phyloP scores from a whole-genome alignment of 2,113 vertebrate genomes.

The Xenus cinereus region DNA sequence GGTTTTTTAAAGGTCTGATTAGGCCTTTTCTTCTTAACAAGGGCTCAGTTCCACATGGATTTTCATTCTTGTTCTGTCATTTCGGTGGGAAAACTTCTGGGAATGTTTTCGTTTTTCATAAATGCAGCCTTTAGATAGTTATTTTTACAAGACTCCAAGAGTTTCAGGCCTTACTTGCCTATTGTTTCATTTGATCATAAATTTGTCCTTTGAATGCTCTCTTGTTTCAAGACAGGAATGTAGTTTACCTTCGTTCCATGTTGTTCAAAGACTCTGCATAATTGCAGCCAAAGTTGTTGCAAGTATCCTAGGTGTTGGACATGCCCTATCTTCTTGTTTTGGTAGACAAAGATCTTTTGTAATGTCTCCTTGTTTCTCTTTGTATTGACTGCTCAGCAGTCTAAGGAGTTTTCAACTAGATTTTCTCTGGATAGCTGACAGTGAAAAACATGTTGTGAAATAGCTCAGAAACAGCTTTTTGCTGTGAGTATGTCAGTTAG shows the following conservation, averaged over 20 bases:
- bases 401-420: not conserved
- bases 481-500: not conserved
- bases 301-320: not conserved
- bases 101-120: not conserved
- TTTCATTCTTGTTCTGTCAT: not conserved
- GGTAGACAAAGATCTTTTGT: not conserved
- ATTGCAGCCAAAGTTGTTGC: not conserved
- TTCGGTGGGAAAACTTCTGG: not conserved
- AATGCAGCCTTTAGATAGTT: not conserved
- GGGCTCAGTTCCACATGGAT: not conserved
- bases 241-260: not conserved
- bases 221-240: not conserved
- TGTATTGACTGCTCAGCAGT: not conserved
- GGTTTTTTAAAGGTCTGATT: not conserved
- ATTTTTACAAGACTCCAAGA: not conserved
- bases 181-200: not conserved
- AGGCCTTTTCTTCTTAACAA: not conserved
- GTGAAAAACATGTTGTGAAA: constrained; percentile 60
- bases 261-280: not conserved
- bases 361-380: not conserved
- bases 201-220: not conserved
- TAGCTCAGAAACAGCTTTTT: constrained; percentile 14
- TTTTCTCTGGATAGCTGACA: constrained; percentile 24
- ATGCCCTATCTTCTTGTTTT: not conserved
- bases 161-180: not conserved